These are phyloP conservation scores for Dynastes tityus DNA, from an alignment of 2,888 invertebrate species.

Conservation along the genomic window DNA sequence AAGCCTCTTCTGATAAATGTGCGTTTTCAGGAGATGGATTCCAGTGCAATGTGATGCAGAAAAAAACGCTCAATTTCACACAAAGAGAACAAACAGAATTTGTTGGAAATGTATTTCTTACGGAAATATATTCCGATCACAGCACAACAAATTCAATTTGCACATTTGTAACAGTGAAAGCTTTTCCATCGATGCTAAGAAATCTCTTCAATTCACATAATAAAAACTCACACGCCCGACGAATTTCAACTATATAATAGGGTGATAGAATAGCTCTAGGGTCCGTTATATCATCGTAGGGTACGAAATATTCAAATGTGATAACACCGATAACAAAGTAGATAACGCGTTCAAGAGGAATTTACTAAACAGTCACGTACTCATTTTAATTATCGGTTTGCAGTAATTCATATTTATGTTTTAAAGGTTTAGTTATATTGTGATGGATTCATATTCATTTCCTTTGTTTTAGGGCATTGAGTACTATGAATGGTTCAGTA, in stretches of 20 bases:
- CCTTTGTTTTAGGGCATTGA: background rate
- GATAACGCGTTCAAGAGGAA: background rate
- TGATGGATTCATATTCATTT: background rate
- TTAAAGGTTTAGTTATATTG: background rate
- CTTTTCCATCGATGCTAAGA: conserved; percentile 41
- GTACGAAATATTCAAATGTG: conserved; percentile 32
- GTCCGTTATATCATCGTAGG: conserved; percentile 20
- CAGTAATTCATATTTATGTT: conserved; percentile 17
- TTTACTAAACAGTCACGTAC: conserved; percentile 31
- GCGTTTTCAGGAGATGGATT: conserved; percentile 3
- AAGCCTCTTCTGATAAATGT: background rate
- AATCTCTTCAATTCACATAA: conserved; percentile 46
- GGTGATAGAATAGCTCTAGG: conserved; percentile 32
- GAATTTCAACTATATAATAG: conserved; percentile 42
- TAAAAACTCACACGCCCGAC: conserved; percentile 42
- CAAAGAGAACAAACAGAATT: conserved; percentile 29
- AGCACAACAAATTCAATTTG: conserved; percentile 47
- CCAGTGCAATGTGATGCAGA: conserved; percentile 24
- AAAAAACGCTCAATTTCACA: conserved; percentile 25
- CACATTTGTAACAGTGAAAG: conserved; percentile 48
- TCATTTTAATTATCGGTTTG: conserved; percentile 39
- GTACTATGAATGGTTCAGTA: background rate
- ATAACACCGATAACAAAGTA: background rate
- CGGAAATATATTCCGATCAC: conserved; percentile 47
- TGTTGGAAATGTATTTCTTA: conserved; percentile 26